A percentile compares a stretch with the other conserved stretches of the same genome.
Evolutionary conservation across 2,888 invertebrate species (phyloP).

Genomic region (Hypena proboscidalis): DNA sequence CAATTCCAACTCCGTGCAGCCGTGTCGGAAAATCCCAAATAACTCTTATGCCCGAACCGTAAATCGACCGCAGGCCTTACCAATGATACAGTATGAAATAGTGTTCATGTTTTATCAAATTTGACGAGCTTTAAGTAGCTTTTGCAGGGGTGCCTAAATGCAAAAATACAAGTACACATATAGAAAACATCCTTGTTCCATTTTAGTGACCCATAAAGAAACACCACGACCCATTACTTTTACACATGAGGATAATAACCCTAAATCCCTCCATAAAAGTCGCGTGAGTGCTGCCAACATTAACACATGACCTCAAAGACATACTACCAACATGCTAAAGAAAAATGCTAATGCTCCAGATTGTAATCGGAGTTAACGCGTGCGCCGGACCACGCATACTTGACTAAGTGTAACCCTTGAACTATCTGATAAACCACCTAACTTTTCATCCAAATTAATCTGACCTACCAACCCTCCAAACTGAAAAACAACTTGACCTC

Average conservation of each 20-base stretch:
- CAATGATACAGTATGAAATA: no score
- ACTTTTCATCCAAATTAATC: constrained; percentile 49
- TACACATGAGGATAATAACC: constrained; percentile 18
- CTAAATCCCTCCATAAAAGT: constrained; percentile 43
- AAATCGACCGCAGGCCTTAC: no score
- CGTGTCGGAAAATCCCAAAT: no score
- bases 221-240: constrained; percentile 11
- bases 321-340: constrained; percentile 63
- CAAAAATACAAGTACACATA: no score
- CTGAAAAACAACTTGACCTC: no score
- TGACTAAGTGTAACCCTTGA: constrained; percentile 79
- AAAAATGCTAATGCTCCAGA: constrained; percentile 79
- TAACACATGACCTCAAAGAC: constrained; percentile 81
- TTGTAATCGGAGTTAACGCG: constrained; percentile 74
- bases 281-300: constrained; percentile 64
- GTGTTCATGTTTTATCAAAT: no score
- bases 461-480: constrained; percentile 41
- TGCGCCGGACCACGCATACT: constrained; percentile 79
- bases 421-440: constrained; percentile 76
- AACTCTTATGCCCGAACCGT: no score
- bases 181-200: background rate
- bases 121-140: no score
- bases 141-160: no score
- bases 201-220: constrained; percentile 7
- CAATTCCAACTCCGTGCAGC: no score